Conservation (phyloP, 2,113 vertebrate species). For the Arizona elegans region DNA sequence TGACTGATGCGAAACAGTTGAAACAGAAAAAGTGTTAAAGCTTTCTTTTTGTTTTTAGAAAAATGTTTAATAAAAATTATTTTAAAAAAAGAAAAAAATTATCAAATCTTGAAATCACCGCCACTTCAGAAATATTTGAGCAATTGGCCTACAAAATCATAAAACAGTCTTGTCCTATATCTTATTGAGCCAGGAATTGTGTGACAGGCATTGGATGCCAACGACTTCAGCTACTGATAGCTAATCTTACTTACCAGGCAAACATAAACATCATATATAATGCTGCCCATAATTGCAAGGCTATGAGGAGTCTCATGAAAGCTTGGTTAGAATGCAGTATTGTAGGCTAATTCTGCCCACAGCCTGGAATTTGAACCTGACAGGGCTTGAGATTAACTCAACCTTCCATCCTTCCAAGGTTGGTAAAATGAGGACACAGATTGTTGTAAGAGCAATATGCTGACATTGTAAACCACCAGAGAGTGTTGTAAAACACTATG, state of each 20-base stretch:
- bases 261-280: background rate
- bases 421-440: background rate
- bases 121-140: background rate
- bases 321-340: background rate
- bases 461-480: background rate
- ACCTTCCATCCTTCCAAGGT: background rate
- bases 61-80: no score
- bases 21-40: no score
- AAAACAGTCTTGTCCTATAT: background rate
- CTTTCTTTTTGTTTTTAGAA: no score
- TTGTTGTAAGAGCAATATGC: background rate
- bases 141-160: background rate
- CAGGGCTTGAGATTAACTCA: background rate
- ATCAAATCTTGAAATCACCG: background rate
- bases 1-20: no score
- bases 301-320: background rate
- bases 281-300: background rate
- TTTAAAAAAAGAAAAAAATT: no score
- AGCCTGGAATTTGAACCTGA: background rate
- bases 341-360: background rate
- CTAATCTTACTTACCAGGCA: background rate
- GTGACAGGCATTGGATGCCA: background rate
- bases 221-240: background rate
- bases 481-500: background rate
- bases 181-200: background rate